A percentile compares a stretch with the other conserved stretches of the same genome.
These are phyloP conservation scores for Passer montanus DNA, from an alignment of 2,113 vertebrate species.

Conservation along the genomic window DNA sequence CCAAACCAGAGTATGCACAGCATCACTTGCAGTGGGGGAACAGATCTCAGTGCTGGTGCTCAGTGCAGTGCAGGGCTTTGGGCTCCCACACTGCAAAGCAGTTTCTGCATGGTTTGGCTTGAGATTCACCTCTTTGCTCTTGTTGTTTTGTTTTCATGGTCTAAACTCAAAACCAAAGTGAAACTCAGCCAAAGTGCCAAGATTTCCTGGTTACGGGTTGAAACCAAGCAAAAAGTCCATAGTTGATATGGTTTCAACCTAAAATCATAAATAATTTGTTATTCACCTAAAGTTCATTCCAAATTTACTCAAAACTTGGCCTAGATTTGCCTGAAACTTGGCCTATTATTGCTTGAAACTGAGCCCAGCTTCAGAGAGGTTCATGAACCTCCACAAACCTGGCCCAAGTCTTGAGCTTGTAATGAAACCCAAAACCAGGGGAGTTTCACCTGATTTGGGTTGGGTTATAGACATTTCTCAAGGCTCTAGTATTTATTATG, in stretches of 20 bases:
- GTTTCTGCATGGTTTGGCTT: not conserved
- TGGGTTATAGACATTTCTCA: conserved; percentile 44
- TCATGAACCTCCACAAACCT: conserved; percentile 52
- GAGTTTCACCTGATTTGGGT: conserved; percentile 53
- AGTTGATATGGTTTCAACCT: conserved; percentile 20
- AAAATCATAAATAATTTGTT: conserved; percentile 38
- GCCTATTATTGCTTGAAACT: conserved; percentile 36
- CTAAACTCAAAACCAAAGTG: conserved; percentile 4
- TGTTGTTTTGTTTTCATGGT: not conserved
- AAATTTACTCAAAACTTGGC: conserved; percentile 52
- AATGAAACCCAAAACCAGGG: conserved; percentile 30
- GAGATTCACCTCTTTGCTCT: not conserved
- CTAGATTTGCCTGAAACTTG: conserved; percentile 22
- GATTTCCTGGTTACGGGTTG: conserved; percentile 6
- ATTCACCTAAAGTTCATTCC: conserved; percentile 41
- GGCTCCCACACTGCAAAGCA: not conserved
- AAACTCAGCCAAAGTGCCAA: conserved; percentile 1
- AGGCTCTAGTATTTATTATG: not conserved
- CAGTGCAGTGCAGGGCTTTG: not conserved
- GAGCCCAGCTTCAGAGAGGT: conserved; percentile 48
- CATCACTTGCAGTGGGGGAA: not conserved
- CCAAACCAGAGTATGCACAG: not conserved
- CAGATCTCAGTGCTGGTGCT: not conserved
- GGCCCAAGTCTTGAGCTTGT: not conserved
- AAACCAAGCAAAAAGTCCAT: not conserved